phyloP scores from a whole-genome alignment of 2,888 invertebrate species.

The Loripinus fragilis region DNA sequence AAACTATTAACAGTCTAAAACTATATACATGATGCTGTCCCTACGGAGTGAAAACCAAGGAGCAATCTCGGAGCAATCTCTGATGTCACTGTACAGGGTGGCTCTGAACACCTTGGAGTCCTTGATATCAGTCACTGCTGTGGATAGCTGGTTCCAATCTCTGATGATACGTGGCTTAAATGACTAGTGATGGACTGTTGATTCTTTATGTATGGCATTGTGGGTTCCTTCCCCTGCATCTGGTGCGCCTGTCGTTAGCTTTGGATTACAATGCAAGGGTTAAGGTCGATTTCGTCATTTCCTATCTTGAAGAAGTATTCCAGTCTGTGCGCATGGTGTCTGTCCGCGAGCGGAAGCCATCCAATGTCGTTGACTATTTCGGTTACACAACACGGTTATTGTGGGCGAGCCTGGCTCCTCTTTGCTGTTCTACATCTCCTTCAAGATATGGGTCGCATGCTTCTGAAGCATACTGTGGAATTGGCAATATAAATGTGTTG shows the following conservation, averaged over 20 bases:
- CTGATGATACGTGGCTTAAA: slow-evolving; percentile 3
- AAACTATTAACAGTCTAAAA: no score
- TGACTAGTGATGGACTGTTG: slow-evolving; percentile 1
- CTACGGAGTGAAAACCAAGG: neutral
- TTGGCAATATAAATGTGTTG: neutral
- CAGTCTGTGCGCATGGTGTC: neutral
- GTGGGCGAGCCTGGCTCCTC: neutral
- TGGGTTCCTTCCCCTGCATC: neutral
- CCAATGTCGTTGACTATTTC: neutral
- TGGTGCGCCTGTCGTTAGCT: no score
- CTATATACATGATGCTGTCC: neutral
- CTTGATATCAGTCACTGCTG: neutral
- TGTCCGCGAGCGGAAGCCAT: slow-evolving; percentile 5
- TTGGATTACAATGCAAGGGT: no score
- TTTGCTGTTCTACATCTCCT: neutral
- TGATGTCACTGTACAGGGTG: neutral
- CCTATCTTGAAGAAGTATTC: slow-evolving; percentile 9
- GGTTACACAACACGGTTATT: neutral
- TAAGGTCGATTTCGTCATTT: no score
- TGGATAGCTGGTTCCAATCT: slow-evolving; percentile 5
- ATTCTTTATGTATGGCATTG: neutral
- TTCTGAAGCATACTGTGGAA: neutral
- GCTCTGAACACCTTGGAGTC: neutral
- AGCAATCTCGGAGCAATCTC: no score
- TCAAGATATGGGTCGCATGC: neutral